Conservation (phyloP, 2,888 invertebrate species). For the Phyllotreta striolata region DNA sequence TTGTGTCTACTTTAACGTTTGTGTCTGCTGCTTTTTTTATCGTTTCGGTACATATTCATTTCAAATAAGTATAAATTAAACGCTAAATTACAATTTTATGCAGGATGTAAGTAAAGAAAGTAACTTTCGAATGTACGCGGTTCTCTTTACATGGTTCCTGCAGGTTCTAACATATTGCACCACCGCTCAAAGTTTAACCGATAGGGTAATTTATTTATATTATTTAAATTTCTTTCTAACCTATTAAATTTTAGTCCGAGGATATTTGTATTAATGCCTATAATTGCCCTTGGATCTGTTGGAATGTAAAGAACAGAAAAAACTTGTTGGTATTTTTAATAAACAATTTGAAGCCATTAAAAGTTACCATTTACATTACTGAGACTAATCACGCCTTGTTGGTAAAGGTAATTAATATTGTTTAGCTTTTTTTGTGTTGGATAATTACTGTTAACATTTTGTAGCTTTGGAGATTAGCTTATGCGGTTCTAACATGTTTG, state of each 20-base stretch:
- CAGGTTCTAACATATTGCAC: conserved; percentile 11
- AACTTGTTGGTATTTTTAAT: background rate
- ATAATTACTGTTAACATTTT: conserved; percentile 7
- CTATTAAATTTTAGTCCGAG: conserved; percentile 15
- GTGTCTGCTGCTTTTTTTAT: conserved; percentile 19
- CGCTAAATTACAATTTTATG: background rate
- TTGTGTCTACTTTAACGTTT: conserved; percentile 18
- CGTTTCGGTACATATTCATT: conserved; percentile 3
- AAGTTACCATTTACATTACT: conserved; percentile 16
- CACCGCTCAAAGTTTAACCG: conserved; percentile 15
- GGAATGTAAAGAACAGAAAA: conserved; percentile 20
- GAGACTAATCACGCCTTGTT: conserved; percentile 16
- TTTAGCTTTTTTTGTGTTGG: no score
- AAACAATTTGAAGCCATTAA: conserved; percentile 8
- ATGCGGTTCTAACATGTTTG: conserved; percentile 16
- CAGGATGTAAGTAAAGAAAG: conserved; percentile 13
- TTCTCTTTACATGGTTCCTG: conserved; percentile 6
- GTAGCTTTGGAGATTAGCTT: conserved; percentile 16
- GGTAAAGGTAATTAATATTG: conserved; percentile 19
- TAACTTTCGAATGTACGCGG: conserved; percentile 18
- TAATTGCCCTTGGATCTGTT: conserved; percentile 19
- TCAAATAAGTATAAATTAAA: background rate
- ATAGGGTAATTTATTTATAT: conserved; percentile 8
- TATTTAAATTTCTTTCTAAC: background rate
- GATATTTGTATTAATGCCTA: conserved; percentile 14